Conservation (phyloP, 2,113 vertebrate species). For the Panthera leo region DNA sequence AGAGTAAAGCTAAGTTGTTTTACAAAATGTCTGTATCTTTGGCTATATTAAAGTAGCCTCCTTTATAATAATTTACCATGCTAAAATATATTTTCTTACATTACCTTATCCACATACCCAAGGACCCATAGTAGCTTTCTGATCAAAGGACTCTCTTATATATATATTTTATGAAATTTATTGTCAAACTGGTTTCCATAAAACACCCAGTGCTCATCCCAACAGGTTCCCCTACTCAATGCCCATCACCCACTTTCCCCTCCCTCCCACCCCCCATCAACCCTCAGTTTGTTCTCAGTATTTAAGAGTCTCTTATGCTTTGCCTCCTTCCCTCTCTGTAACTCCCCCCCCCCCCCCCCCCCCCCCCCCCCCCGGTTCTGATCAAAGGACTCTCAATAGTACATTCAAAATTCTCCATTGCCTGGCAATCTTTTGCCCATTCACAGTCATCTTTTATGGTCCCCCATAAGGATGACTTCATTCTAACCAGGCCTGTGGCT, state of each 20-base stretch:
- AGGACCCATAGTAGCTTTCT: neutral
- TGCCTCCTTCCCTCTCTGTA: too few species aligned
- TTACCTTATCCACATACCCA: neutral
- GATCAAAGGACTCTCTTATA: neutral
- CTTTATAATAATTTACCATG: neutral
- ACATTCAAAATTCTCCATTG: neutral
- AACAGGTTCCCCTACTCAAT: too few species aligned
- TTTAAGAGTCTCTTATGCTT: too few species aligned
- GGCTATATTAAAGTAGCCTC: neutral
- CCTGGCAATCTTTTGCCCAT: neutral
- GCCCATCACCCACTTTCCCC: too few species aligned
- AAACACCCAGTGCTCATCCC: too few species aligned
- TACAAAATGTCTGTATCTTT: neutral
- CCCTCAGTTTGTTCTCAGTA: too few species aligned
- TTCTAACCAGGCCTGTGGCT: neutral
- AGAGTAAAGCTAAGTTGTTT: neutral
- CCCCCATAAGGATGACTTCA: neutral
- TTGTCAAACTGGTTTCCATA: too few species aligned
- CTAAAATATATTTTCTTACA: slow-evolving; percentile 30
- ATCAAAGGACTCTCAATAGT: slow-evolving; percentile 3
- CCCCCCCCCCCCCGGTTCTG: neutral
- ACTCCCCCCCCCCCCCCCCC: too few species aligned
- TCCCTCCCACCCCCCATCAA: too few species aligned
- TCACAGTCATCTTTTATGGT: neutral
- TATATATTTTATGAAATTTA: too few species aligned